A percentile compares a stretch with the other conserved stretches of the same genome.
Conservation (phyloP, 37 sponge, comb jelly and placozoan genomes). For the Dysidea cf. avara region DNA sequence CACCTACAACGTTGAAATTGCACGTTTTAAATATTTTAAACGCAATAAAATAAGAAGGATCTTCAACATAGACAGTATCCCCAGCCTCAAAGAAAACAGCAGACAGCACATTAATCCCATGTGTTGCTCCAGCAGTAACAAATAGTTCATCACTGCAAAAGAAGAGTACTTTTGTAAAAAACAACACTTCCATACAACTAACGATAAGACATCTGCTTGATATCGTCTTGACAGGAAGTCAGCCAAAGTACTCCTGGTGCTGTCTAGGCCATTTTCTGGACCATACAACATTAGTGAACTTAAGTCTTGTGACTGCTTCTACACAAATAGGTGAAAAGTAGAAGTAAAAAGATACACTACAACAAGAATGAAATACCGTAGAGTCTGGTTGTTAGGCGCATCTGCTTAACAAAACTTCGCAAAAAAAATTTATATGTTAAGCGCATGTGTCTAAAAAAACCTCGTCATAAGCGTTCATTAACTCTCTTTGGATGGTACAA, state of each 20-base stretch:
- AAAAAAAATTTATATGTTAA: too few species aligned
- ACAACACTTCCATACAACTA: not conserved
- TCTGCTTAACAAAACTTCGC: too few species aligned
- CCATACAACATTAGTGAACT: constrained; percentile 68
- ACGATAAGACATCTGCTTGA: constrained; percentile 51
- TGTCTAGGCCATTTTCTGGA: constrained; percentile 38
- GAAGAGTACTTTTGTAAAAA: not conserved
- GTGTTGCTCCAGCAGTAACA: constrained; percentile 70
- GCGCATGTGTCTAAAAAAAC: too few species aligned
- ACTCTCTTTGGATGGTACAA: too few species aligned
- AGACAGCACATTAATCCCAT: constrained; percentile 48
- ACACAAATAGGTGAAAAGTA: too few species aligned
- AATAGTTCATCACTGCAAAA: constrained; percentile 56
- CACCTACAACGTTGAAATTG: not conserved
- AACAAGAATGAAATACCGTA: too few species aligned
- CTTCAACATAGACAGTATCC: constrained; percentile 72
- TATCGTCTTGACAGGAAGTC: constrained; percentile 67
- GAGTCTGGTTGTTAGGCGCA: too few species aligned
- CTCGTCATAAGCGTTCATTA: too few species aligned
- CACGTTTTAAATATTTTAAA: constrained; percentile 17
- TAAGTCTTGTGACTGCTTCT: too few species aligned
- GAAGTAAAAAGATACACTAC: too few species aligned
- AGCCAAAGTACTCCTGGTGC: constrained; percentile 48
- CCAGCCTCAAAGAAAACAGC: constrained; percentile 50
- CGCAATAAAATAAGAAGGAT: constrained; percentile 72